Percentiles rank a stretch among this genome's conserved stretches.
Conservation (phyloP, 1,140 invertebrate species). For the Vollenhovia emeryi region DNA sequence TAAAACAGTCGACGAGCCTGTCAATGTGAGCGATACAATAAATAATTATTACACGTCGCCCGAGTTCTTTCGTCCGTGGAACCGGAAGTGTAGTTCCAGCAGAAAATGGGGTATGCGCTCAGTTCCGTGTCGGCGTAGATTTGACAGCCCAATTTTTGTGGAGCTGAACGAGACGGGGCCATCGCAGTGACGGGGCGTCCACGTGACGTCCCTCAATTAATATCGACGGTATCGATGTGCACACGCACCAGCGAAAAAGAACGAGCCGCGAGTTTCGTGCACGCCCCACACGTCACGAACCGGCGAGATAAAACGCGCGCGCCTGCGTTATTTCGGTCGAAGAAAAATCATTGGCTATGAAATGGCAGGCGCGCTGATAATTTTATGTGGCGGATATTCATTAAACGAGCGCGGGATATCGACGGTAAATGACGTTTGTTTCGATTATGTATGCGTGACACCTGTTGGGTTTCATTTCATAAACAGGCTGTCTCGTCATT, state of each 20-base stretch:
- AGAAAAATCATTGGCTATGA: constrained; percentile 25
- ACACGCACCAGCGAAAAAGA: constrained; percentile 31
- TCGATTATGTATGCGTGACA: constrained; percentile 27
- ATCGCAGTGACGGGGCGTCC: constrained; percentile 36
- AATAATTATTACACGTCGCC: constrained; percentile 49
- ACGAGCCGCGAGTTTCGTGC: constrained; percentile 6
- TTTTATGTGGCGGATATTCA: constrained; percentile 32
- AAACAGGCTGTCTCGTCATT: constrained; percentile 30
- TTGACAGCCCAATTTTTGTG: constrained; percentile 55
- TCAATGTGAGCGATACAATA: constrained; percentile 29
- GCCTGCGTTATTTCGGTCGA: constrained; percentile 34
- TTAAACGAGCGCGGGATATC: constrained; percentile 35
- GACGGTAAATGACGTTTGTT: constrained; percentile 17
- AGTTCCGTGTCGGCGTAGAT: constrained; percentile 33
- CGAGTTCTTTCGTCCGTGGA: constrained; percentile 9
- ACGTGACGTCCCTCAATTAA: constrained; percentile 49
- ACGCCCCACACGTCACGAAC: background rate
- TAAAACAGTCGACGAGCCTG: constrained; percentile 7
- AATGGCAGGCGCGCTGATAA: constrained; percentile 3
- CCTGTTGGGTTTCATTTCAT: constrained; percentile 46
- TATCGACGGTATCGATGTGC: constrained; percentile 50
- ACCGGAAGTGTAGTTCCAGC: constrained; percentile 43
- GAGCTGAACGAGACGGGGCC: constrained; percentile 32
- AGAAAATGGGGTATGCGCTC: constrained; percentile 31
- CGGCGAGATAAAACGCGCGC: constrained; percentile 24